These are phyloP conservation scores for Polia nebulosa DNA, from an alignment of 2,888 invertebrate genomes.

Conservation along the genomic window DNA sequence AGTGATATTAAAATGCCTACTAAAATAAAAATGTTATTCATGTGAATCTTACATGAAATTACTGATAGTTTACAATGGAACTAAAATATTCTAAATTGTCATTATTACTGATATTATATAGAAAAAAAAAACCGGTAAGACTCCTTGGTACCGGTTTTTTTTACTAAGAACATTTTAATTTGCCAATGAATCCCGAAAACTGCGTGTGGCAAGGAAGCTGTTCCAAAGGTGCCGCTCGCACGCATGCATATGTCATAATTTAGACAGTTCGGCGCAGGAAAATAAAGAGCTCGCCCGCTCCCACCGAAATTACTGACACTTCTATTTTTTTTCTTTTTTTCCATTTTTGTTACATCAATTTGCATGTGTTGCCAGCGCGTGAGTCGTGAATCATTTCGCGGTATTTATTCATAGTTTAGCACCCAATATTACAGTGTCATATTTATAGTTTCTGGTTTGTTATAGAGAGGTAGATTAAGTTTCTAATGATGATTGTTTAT, in stretches of 20 bases:
- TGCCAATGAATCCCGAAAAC: slow-evolving; percentile 48
- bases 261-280: slow-evolving; percentile 62
- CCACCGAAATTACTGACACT: slow-evolving; percentile 70
- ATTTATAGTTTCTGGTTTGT: slow-evolving; percentile 20
- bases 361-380: slow-evolving; percentile 55
- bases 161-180: slow-evolving; percentile 43
- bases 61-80: not conserved
- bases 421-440: slow-evolving; percentile 23
- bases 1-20: no score
- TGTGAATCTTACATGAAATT: no score
- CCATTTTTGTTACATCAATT: slow-evolving; percentile 57
- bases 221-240: slow-evolving; percentile 54
- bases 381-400: slow-evolving; percentile 54
- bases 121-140: not conserved
- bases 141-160: not conserved
- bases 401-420: slow-evolving; percentile 41
- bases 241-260: slow-evolving; percentile 71
- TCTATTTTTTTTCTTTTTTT: slow-evolving; percentile 52
- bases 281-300: slow-evolving; percentile 64
- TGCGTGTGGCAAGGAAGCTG: slow-evolving; percentile 68
- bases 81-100: not conserved
- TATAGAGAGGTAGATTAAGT: slow-evolving; percentile 22
- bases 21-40: no score
- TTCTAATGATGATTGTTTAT: slow-evolving; percentile 40
- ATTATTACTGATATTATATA: not conserved